phyloP scores from a whole-genome alignment of 2,113 vertebrate species.

The Oenanthe oenanthe region DNA sequence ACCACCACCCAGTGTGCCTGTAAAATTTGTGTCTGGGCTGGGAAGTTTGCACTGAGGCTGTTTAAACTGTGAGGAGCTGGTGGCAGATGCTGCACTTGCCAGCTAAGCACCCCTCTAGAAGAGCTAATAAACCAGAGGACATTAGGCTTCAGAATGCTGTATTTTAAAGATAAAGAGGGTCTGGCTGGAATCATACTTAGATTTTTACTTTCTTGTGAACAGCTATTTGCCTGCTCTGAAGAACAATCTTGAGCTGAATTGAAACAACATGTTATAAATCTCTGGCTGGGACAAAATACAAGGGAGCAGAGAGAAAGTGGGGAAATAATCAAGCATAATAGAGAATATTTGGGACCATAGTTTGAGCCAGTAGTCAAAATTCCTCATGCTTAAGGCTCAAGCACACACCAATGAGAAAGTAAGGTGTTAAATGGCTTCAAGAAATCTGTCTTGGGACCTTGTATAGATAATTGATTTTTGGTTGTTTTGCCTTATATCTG shows the following conservation, averaged over 20 bases:
- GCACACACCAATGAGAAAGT: neutral
- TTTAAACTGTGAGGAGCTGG: rapidly evolving
- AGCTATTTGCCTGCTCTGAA: neutral
- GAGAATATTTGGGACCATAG: neutral
- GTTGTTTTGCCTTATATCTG: neutral
- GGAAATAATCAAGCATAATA: neutral
- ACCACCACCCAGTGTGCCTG: neutral
- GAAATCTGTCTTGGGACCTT: neutral
- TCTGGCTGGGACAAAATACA: neutral
- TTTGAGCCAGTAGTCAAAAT: neutral
- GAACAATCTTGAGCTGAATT: neutral
- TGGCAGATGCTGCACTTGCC: slow-evolving; percentile 51
- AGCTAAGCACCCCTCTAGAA: slow-evolving; percentile 33
- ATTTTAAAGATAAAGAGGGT: slow-evolving; percentile 2
- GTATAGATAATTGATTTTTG: neutral
- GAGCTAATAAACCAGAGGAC: neutral
- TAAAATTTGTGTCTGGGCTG: neutral
- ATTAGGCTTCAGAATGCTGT: neutral
- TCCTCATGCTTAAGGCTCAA: neutral
- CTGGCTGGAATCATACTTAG: neutral
- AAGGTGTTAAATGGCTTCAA: neutral
- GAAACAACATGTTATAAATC: neutral
- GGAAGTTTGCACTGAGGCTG: neutral
- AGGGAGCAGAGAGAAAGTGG: neutral
- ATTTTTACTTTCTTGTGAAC: neutral